Evolutionary conservation across 2,888 invertebrate genomes (phyloP).

Genomic region (Cephus sareptanus): DNA sequence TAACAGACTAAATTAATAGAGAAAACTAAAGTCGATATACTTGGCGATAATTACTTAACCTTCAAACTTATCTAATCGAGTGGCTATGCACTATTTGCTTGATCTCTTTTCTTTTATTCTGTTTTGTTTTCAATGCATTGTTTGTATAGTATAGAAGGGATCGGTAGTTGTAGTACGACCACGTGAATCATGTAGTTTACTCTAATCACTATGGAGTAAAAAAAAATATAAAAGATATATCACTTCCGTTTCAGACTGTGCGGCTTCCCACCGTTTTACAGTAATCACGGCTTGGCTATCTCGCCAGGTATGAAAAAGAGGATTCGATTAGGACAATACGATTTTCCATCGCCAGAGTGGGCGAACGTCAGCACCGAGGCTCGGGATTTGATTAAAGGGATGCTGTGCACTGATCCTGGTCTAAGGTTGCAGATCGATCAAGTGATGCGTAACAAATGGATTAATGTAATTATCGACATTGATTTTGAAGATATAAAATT

Average conservation of each 20-base stretch:
- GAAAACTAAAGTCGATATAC: not conserved
- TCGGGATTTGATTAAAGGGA: conserved; percentile 93
- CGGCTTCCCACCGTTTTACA: conserved; percentile 99
- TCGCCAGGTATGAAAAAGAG: conserved; percentile 99
- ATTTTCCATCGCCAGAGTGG: conserved; percentile 97
- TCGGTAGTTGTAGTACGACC: not conserved
- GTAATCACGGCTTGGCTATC: conserved; percentile 96
- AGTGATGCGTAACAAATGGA: conserved; percentile 90
- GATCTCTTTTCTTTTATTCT: not conserved
- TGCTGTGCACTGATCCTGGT: conserved; percentile 94
- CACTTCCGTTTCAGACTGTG: conserved; percentile 73
- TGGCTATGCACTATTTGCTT: not conserved
- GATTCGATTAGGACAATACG: conserved; percentile 95
- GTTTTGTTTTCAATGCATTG: not conserved
- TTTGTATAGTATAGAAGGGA: not conserved
- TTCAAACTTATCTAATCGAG: conserved; percentile 2
- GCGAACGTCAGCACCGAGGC: conserved; percentile 93
- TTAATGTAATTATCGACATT: conserved; percentile 73
- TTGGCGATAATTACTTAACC: not conserved
- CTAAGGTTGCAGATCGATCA: conserved; percentile 90
- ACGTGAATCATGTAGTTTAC: not conserved
- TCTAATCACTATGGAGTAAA: not conserved
- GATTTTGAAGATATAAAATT: not conserved
- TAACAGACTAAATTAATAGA: not conserved
- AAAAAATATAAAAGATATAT: not conserved